These are phyloP conservation scores for Ameiurus melas DNA, from an alignment of 2,113 vertebrate genomes.

Conservation along the genomic window DNA sequence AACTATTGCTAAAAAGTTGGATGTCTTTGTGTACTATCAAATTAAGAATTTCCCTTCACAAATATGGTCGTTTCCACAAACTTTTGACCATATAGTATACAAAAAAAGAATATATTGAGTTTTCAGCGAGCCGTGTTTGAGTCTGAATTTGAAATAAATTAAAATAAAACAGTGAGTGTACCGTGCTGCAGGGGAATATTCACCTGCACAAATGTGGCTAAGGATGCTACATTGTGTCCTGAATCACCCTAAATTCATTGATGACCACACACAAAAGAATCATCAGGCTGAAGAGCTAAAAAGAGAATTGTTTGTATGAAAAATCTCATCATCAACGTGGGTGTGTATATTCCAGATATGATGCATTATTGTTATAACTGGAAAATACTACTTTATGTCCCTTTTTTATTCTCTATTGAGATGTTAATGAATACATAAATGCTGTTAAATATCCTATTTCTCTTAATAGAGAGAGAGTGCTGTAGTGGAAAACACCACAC, in stretches of 20 bases:
- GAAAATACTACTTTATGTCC: not conserved
- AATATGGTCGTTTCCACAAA: not conserved
- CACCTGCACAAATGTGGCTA: not conserved
- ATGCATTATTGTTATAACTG: not conserved
- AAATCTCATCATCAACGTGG: not conserved
- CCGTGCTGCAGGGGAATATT: not conserved
- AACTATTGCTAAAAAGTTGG: not conserved
- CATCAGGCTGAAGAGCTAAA: constrained; percentile 73
- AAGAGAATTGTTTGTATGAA: not conserved
- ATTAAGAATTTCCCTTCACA: not conserved
- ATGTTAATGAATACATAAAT: not conserved
- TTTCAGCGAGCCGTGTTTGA: not conserved
- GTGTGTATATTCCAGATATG: not conserved
- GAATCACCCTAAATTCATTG: constrained; percentile 74
- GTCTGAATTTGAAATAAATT: not conserved
- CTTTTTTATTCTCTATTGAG: not conserved
- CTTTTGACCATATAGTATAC: not conserved
- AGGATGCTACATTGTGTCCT: constrained; percentile 55
- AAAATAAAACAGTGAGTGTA: not conserved
- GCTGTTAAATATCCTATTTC: not conserved
- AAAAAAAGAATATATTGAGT: not conserved
- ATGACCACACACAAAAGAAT: constrained; percentile 72
- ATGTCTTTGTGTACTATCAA: not conserved
- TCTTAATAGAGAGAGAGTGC: not conserved
- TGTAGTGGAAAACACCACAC: constrained; percentile 12